These are phyloP conservation scores for Drosophila burlai DNA, from an alignment of 1,140 invertebrate species.

Conservation along the genomic window DNA sequence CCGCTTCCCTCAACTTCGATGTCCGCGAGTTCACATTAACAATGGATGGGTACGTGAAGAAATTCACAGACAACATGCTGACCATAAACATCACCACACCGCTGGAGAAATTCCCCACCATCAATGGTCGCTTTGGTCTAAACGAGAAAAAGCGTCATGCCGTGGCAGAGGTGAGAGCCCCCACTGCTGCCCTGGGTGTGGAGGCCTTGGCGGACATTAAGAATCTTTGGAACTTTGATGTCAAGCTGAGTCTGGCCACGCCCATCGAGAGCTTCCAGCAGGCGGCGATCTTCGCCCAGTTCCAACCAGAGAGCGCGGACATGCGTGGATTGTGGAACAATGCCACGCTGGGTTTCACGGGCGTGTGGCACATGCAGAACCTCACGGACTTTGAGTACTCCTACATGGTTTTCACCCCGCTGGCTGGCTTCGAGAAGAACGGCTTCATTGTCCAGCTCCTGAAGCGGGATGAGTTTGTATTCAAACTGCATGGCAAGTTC, in stretches of 20 bases:
- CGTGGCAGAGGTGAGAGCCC: slow-evolving; percentile 89
- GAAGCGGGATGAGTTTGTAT: slow-evolving; percentile 88
- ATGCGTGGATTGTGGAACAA: slow-evolving; percentile 90
- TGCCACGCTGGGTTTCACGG: slow-evolving; percentile 90
- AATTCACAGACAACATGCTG: slow-evolving; percentile 89
- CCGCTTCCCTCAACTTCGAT: slow-evolving; percentile 89
- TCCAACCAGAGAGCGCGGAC: slow-evolving; percentile 86
- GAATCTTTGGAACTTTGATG: slow-evolving; percentile 89
- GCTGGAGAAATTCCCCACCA: slow-evolving; percentile 88
- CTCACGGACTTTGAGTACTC: slow-evolving; percentile 91
- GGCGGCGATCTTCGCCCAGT: slow-evolving; percentile 85
- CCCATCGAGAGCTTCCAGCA: slow-evolving; percentile 89
- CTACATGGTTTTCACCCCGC: slow-evolving; percentile 91
- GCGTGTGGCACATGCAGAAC: slow-evolving; percentile 90
- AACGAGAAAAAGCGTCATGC: slow-evolving; percentile 89
- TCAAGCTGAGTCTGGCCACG: slow-evolving; percentile 90
- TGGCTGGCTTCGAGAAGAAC: slow-evolving; percentile 90
- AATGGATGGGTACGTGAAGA: slow-evolving; percentile 88
- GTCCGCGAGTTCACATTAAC: slow-evolving; percentile 88
- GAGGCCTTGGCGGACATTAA: slow-evolving; percentile 88
- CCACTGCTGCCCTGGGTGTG: slow-evolving; percentile 88
- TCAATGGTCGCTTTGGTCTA: slow-evolving; percentile 89
- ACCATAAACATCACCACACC: slow-evolving; percentile 90
- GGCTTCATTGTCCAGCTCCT: slow-evolving; percentile 89
- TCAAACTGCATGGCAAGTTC: slow-evolving; percentile 89